Conservation (phyloP, 2,888 invertebrate genomes). For the Clunio marinus region DNA sequence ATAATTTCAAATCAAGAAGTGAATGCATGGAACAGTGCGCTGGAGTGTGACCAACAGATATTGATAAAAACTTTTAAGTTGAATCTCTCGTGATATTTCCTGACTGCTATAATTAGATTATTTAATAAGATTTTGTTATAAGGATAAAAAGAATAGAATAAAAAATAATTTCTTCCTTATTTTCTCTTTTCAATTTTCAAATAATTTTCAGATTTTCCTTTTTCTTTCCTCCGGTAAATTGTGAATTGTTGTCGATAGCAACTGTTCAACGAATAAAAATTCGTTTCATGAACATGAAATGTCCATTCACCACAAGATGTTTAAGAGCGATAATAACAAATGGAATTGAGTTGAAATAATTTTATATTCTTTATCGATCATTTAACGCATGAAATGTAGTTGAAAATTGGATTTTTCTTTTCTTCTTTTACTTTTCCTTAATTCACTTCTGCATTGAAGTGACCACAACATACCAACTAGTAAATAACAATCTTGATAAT, state of each 20-base stretch:
- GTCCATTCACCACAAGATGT: no score
- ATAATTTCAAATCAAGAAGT: conserved; percentile 54
- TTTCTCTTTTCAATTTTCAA: no score
- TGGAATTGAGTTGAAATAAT: not conserved
- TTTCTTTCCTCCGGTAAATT: no score
- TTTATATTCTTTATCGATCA: conserved; percentile 41
- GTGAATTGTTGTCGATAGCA: no score
- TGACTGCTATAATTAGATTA: conserved; percentile 2
- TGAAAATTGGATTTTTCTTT: conserved; percentile 41
- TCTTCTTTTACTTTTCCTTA: not conserved
- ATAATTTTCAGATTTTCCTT: no score
- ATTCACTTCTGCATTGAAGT: not conserved
- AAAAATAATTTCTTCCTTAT: no score
- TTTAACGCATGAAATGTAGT: conserved; percentile 42
- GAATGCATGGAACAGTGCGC: conserved; percentile 54
- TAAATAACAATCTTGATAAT: conserved; percentile 22
- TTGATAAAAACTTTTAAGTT: not conserved
- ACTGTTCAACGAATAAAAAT: no score
- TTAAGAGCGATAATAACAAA: not conserved
- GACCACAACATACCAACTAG: conserved; percentile 19
- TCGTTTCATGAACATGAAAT: no score
- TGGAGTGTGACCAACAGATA: conserved; percentile 43
- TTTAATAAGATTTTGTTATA: no score
- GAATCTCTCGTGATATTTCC: not conserved
- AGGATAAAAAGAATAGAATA: no score